A percentile compares a stretch with the other conserved stretches of the same genome.
Conservation (phyloP, 2,113 vertebrate species). For the Probosciger aterrimus region DNA sequence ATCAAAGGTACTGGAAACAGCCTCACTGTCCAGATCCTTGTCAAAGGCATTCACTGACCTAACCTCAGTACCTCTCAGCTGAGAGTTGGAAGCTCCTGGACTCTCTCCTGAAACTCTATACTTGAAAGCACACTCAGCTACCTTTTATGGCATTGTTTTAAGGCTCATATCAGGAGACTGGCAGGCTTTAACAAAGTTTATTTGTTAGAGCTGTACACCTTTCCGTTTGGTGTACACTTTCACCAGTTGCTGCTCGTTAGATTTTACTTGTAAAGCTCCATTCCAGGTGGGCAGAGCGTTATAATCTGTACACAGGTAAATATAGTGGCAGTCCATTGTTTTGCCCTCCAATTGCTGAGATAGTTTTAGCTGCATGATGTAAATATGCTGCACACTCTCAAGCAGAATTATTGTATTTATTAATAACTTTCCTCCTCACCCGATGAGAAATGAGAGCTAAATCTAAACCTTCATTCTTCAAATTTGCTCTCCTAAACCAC, state of each 20-base stretch:
- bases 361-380: neutral
- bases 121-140: neutral
- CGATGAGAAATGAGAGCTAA: neutral
- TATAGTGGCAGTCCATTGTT: neutral
- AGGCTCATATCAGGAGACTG: neutral
- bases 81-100: neutral
- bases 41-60: rapidly evolving
- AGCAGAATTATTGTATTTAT: neutral
- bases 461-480: neutral
- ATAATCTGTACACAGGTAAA: neutral
- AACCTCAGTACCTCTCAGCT: too few species aligned
- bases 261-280: neutral
- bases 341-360: neutral
- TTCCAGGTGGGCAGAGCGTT: neutral
- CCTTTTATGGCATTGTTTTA: neutral
- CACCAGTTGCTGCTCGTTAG: neutral
- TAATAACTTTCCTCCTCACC: neutral
- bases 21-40: neutral
- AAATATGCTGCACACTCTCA: neutral
- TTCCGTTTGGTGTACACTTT: neutral
- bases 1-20: neutral
- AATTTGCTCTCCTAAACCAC: neutral
- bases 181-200: neutral
- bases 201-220: neutral
- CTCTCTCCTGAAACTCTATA: neutral